These are phyloP conservation scores for Neogobius melanostomus DNA, from an alignment of 2,113 vertebrate species.

Conservation along the genomic window DNA sequence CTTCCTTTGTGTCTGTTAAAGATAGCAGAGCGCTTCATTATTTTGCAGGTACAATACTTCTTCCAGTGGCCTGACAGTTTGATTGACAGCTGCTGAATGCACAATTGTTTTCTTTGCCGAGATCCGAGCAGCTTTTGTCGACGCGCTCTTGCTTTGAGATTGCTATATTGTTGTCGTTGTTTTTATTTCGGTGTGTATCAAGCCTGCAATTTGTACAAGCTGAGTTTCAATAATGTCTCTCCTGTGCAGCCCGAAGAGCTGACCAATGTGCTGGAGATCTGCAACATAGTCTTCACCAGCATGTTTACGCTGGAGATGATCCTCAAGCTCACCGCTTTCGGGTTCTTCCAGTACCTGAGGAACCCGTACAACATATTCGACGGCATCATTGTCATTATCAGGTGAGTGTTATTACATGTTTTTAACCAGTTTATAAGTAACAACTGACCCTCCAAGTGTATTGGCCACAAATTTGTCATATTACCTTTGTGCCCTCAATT, in stretches of 20 bases:
- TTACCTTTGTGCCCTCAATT: too few species aligned
- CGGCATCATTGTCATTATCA: slow-evolving; percentile 98
- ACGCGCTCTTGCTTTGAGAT: slow-evolving; percentile 17
- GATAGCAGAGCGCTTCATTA: slow-evolving; percentile 20
- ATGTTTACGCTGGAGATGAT: slow-evolving; percentile 99
- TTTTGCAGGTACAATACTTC: slow-evolving; percentile 26
- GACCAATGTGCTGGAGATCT: slow-evolving; percentile 96
- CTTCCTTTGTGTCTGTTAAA: slow-evolving; percentile 8
- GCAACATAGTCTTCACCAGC: slow-evolving; percentile 98
- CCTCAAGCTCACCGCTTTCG: slow-evolving; percentile 93
- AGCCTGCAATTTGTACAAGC: neutral
- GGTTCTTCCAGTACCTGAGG: slow-evolving; percentile 92
- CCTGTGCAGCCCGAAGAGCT: slow-evolving; percentile 87
- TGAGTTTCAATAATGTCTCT: neutral
- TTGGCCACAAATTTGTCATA: too few species aligned
- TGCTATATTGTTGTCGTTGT: slow-evolving; percentile 3
- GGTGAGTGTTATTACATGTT: slow-evolving; percentile 69
- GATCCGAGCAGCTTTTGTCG: slow-evolving; percentile 20
- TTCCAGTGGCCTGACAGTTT: slow-evolving; percentile 41
- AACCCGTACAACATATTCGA: slow-evolving; percentile 98
- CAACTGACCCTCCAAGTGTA: too few species aligned
- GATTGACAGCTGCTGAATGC: slow-evolving; percentile 37
- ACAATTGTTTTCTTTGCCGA: slow-evolving; percentile 16
- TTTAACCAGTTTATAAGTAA: too few species aligned
- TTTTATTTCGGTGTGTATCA: neutral